Conservation (phyloP, 2,797 vertebrate species). For the Lemur catta region DNA sequence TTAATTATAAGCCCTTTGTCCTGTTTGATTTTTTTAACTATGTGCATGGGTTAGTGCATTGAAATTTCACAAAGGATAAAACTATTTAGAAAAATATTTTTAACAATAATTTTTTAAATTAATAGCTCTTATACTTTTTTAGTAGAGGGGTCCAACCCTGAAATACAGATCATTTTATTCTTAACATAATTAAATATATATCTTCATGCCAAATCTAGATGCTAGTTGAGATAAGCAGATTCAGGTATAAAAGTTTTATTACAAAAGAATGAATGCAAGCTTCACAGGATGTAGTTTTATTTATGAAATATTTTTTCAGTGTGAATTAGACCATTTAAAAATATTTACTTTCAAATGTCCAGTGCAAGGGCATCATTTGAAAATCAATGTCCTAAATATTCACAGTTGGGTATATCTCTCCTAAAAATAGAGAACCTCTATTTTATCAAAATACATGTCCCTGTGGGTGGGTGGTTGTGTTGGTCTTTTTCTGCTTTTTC, state of each 20-base stretch:
- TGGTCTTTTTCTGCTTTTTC: background rate
- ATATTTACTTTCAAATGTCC: constrained; percentile 2
- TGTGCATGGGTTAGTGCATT: background rate
- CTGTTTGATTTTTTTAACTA: background rate
- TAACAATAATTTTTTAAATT: background rate
- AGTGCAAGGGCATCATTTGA: background rate
- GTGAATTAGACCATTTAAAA: constrained; percentile 42
- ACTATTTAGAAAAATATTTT: background rate
- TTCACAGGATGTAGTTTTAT: background rate
- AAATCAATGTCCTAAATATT: constrained; percentile 25
- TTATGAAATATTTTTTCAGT: background rate
- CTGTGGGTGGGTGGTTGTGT: background rate
- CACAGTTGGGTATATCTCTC: background rate
- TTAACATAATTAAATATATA: background rate
- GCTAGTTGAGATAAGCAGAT: background rate
- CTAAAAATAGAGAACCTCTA: constrained; percentile 2
- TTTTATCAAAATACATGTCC: background rate
- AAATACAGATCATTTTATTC: background rate
- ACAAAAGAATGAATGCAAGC: background rate
- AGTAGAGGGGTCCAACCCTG: background rate
- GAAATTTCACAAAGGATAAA: constrained; percentile 8
- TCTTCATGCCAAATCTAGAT: background rate
- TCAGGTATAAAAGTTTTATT: background rate
- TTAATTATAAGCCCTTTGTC: background rate
- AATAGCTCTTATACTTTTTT: background rate